Evolutionary conservation across 2,888 invertebrate species (phyloP).

Genomic region (Subacronicta megacephala): DNA sequence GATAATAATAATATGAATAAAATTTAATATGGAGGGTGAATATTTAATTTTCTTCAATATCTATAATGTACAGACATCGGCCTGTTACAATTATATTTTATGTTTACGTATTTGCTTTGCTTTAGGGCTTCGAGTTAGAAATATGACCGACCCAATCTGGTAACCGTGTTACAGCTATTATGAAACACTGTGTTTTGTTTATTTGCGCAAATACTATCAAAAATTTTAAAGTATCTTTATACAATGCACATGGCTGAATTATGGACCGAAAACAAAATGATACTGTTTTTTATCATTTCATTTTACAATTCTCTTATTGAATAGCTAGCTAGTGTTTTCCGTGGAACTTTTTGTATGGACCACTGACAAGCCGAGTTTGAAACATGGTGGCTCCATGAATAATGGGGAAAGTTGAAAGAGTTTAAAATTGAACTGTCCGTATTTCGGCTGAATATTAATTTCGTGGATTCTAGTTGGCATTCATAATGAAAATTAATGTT

Average conservation of each 20-base stretch:
- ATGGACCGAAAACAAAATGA: conserved; percentile 13
- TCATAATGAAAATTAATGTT: conserved; percentile 64
- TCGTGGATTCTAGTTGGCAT: conserved; percentile 68
- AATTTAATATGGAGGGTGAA: no score
- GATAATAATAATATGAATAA: no score
- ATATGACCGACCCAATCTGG: no score
- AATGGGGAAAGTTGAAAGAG: conserved; percentile 82
- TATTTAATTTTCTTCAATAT: no score
- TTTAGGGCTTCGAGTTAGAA: no score
- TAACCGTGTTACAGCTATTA: no score
- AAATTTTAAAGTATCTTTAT: conserved; percentile 16
- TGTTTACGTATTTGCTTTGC: no score
- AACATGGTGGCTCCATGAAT: conserved; percentile 76
- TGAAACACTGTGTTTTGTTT: no score
- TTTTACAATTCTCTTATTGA: conserved; percentile 51
- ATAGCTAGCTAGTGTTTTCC: conserved; percentile 49
- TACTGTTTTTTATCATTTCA: conserved; percentile 40
- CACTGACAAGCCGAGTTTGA: conserved; percentile 71
- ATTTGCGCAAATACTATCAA: no score
- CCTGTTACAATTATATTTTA: no score
- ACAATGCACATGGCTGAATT: conserved; percentile 8
- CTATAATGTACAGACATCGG: no score
- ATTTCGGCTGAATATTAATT: conserved; percentile 79
- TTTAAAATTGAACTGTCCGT: conserved; percentile 80
- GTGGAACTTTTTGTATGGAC: conserved; percentile 70